Evolutionary conservation across 23 tunicate genomes (phyloP).

Genomic region (Halocynthia aurantium): DNA sequence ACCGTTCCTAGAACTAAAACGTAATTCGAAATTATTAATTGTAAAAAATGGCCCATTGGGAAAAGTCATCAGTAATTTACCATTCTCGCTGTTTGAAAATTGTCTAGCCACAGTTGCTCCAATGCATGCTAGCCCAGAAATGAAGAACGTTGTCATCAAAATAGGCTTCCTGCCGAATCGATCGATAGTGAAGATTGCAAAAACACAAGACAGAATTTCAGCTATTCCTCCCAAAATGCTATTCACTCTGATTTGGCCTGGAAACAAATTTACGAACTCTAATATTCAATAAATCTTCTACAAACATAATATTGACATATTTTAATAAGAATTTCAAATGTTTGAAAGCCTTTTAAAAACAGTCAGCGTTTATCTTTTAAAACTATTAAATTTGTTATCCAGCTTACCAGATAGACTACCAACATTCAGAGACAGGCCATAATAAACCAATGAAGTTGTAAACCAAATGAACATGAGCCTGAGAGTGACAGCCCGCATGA

Average conservation of each 20-base stretch:
- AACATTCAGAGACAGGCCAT: conserved; percentile 81
- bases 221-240: conserved; percentile 71
- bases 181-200: conserved; percentile 72
- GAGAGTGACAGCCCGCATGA: conserved; percentile 65
- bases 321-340: not conserved
- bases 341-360: too few species aligned
- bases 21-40: not conserved
- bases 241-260: conserved; percentile 73
- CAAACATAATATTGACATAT: not conserved
- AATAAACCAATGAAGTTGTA: conserved; percentile 80
- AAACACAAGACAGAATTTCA: conserved; percentile 59
- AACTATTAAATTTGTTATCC: too few species aligned
- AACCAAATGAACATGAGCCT: conserved; percentile 92
- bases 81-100: conserved; percentile 29
- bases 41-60: not conserved
- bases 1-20: conserved; percentile 11
- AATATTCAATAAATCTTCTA: not conserved
- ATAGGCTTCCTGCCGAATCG: conserved; percentile 52
- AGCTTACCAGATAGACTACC: conserved; percentile 64
- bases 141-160: conserved; percentile 26
- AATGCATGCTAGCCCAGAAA: conserved; percentile 63
- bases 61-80: conserved; percentile 9
- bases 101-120: conserved; percentile 35
- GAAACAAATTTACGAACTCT: not conserved
- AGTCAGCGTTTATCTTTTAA: too few species aligned